Conservation (phyloP, 1,140 invertebrate species). For the Drosophila ogumai region DNA sequence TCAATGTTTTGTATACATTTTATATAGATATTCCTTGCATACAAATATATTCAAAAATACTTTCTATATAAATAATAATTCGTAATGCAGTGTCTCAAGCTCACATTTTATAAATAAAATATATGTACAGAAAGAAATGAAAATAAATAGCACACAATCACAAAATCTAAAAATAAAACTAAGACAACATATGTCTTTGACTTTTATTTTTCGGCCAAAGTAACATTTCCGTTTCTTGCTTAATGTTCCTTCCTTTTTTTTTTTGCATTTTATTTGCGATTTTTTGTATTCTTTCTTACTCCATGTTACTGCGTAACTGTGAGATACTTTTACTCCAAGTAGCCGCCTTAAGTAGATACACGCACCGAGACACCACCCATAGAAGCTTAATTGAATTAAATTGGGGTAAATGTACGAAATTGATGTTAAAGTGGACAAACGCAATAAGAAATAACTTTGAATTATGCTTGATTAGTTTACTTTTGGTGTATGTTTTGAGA, state of each 20-base stretch:
- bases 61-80: slow-evolving; percentile 40
- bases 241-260: neutral
- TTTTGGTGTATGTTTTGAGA: slow-evolving; percentile 4
- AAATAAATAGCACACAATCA: slow-evolving; percentile 39
- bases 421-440: slow-evolving; percentile 61
- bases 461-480: slow-evolving; percentile 57
- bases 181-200: slow-evolving; percentile 41
- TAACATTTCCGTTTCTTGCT: slow-evolving; percentile 66
- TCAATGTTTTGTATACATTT: neutral
- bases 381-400: slow-evolving; percentile 80
- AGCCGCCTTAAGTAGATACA: slow-evolving; percentile 28
- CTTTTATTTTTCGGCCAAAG: slow-evolving; percentile 49
- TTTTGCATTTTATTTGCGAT: slow-evolving; percentile 20
- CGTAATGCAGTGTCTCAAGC: slow-evolving; percentile 23
- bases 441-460: slow-evolving; percentile 58
- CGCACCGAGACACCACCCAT: slow-evolving; percentile 45
- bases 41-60: slow-evolving; percentile 1
- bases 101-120: slow-evolving; percentile 58
- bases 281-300: slow-evolving; percentile 15
- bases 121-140: slow-evolving; percentile 33
- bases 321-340: slow-evolving; percentile 11
- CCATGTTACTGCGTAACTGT: slow-evolving; percentile 25
- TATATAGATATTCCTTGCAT: slow-evolving; percentile 13
- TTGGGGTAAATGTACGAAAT: slow-evolving; percentile 70
- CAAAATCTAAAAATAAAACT: slow-evolving; percentile 54